phyloP scores from a whole-genome alignment of 2,113 vertebrate species.

The Pholis gunnellus region DNA sequence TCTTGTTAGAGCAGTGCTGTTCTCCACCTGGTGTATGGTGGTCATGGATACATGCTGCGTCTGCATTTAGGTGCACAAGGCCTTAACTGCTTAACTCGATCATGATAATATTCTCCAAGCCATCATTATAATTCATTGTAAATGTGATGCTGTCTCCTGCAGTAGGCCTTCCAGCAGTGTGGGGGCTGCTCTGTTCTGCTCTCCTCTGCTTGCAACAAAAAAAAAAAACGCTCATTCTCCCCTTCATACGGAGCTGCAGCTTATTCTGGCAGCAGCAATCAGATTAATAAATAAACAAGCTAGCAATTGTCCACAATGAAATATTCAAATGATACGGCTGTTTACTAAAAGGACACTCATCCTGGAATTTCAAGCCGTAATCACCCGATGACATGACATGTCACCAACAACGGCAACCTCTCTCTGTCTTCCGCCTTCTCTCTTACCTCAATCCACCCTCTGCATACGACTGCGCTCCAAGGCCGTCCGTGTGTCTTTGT shows the following conservation, averaged over 20 bases:
- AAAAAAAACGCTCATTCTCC: conserved; percentile 45
- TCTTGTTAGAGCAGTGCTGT: neutral
- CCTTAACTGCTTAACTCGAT: conserved; percentile 30
- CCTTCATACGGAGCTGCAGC: conserved; percentile 45
- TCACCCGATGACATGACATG: conserved; percentile 64
- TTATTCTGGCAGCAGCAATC: conserved; percentile 63
- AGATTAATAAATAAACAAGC: conserved; percentile 77
- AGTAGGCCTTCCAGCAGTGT: conserved; percentile 63
- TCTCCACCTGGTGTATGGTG: neutral
- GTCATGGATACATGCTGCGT: conserved; percentile 21
- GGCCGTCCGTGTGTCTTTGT: neutral
- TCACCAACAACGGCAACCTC: conserved; percentile 43
- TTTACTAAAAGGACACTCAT: conserved; percentile 72
- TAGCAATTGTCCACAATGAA: conserved; percentile 73
- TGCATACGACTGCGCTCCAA: neutral
- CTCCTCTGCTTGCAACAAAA: conserved; percentile 32
- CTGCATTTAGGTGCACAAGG: conserved; percentile 5
- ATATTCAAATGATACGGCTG: conserved; percentile 74
- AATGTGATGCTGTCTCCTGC: conserved; percentile 53
- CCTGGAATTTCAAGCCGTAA: conserved; percentile 59
- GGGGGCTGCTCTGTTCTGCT: conserved; percentile 55
- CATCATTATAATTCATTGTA: conserved; percentile 60
- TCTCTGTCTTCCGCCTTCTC: neutral
- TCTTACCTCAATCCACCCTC: neutral
- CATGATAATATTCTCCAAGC: conserved; percentile 47